Percentiles rank a stretch among this genome's conserved stretches.
Conservation (phyloP, 2,113 vertebrate genomes). For the Rhipidura dahli region DNA sequence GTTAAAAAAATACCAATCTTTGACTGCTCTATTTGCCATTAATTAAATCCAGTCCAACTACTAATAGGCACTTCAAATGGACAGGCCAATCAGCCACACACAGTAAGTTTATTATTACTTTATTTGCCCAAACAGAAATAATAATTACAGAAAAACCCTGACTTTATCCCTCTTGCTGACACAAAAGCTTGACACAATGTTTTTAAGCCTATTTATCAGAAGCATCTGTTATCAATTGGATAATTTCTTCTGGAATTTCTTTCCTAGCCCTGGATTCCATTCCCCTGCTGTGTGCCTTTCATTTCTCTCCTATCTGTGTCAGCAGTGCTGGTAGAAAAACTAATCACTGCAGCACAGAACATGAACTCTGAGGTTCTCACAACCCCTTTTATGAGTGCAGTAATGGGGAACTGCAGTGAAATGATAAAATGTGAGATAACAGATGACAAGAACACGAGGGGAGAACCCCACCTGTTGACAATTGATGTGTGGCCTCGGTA, state of each 20-base stretch:
- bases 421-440: background rate
- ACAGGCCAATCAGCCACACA: background rate
- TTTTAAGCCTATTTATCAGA: conserved; percentile 49
- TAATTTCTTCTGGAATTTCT: conserved; percentile 36
- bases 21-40: background rate
- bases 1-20: background rate
- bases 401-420: background rate
- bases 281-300: conserved; percentile 4
- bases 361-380: background rate
- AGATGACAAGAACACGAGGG: background rate
- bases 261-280: conserved; percentile 1
- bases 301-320: conserved; percentile 16
- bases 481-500: conserved; percentile 81
- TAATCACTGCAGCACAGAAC: background rate
- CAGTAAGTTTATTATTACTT: background rate
- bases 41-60: conserved; percentile 14
- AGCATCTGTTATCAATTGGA: conserved; percentile 33
- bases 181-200: conserved; percentile 2
- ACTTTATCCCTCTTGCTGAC: background rate
- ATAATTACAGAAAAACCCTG: background rate
- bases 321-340: background rate
- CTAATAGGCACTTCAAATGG: background rate
- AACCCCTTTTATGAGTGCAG: background rate
- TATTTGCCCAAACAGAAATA: background rate
- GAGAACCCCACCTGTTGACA: conserved; percentile 74